Percentiles rank a stretch among this genome's conserved stretches.
Conservation (phyloP, 2,113 vertebrate genomes). For the Gnathonemus longibarbis region DNA sequence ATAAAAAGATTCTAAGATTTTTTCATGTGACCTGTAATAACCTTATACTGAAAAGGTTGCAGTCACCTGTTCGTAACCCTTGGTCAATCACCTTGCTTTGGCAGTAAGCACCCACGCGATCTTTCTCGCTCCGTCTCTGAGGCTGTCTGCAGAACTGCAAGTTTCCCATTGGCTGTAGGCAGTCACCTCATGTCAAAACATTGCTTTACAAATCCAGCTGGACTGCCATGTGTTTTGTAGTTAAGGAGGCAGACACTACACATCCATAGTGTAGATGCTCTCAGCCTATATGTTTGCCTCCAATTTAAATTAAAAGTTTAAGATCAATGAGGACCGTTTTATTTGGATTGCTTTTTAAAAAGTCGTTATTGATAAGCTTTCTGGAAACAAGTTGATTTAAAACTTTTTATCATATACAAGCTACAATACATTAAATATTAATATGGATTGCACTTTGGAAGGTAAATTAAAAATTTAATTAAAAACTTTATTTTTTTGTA, state of each 20-base stretch:
- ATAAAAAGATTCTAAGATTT: background rate
- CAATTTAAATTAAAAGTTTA: background rate
- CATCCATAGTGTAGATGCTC: slow-evolving; percentile 25
- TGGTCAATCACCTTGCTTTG: slow-evolving; percentile 42
- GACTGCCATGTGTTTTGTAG: slow-evolving; percentile 39
- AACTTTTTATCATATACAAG: background rate
- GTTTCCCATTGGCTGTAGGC: slow-evolving; percentile 64
- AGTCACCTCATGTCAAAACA: slow-evolving; percentile 73
- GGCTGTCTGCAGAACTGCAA: slow-evolving; percentile 39
- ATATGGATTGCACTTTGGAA: slow-evolving; percentile 53
- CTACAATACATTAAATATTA: background rate
- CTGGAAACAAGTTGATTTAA: background rate
- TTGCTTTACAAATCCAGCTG: slow-evolving; percentile 46
- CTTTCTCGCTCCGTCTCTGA: slow-evolving; percentile 31
- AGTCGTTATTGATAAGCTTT: background rate
- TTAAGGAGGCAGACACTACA: slow-evolving; percentile 31
- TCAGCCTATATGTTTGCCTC: background rate
- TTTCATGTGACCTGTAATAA: slow-evolving; percentile 41
- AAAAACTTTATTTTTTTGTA: background rate
- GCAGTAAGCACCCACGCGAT: slow-evolving; percentile 32
- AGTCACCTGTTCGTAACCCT: slow-evolving; percentile 61
- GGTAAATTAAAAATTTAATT: slow-evolving; percentile 38
- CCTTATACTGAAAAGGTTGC: background rate
- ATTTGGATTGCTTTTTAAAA: background rate
- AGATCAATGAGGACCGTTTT: background rate